Evolutionary conservation across 1,140 invertebrate genomes (phyloP).

Genomic region (Bradynema listronoti): DNA sequence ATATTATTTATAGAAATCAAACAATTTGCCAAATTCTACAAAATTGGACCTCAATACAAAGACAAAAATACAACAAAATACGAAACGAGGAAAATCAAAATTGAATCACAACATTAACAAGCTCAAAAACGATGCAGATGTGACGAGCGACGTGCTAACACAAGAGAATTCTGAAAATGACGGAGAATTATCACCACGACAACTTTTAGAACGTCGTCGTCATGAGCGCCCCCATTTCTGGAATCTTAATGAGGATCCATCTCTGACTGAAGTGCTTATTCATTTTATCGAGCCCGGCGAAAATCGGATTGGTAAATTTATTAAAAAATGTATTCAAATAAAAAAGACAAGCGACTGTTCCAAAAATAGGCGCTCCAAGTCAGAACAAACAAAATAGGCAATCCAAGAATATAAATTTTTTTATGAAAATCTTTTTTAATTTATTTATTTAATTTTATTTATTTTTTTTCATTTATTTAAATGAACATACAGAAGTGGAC

Average conservation of each 20-base stretch:
- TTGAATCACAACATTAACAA: no score
- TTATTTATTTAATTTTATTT: not conserved
- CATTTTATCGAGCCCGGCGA: constrained; percentile 62
- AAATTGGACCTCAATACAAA: constrained; percentile 5
- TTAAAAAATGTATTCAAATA: no score
- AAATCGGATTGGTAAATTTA: constrained; percentile 62
- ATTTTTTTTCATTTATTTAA: constrained; percentile 9
- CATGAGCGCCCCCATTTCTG: constrained; percentile 47
- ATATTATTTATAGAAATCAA: constrained; percentile 1
- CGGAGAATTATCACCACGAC: constrained; percentile 1
- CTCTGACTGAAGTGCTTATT: constrained; percentile 63
- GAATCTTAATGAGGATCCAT: constrained; percentile 66
- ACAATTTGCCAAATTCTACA: not conserved
- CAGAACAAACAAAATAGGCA: no score
- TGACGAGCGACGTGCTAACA: constrained; percentile 1
- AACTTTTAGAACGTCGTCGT: constrained; percentile 19
- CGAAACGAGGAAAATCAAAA: no score
- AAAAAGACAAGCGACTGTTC: no score
- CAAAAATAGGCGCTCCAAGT: no score
- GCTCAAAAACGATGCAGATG: no score
- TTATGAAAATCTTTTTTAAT: constrained; percentile 21
- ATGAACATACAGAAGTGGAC: constrained; percentile 36
- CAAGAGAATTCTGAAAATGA: not conserved
- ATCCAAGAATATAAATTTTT: no score
- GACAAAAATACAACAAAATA: no score